Evolutionary conservation across 2,113 vertebrate species (phyloP).

Genomic region (Atractosteus spatula): DNA sequence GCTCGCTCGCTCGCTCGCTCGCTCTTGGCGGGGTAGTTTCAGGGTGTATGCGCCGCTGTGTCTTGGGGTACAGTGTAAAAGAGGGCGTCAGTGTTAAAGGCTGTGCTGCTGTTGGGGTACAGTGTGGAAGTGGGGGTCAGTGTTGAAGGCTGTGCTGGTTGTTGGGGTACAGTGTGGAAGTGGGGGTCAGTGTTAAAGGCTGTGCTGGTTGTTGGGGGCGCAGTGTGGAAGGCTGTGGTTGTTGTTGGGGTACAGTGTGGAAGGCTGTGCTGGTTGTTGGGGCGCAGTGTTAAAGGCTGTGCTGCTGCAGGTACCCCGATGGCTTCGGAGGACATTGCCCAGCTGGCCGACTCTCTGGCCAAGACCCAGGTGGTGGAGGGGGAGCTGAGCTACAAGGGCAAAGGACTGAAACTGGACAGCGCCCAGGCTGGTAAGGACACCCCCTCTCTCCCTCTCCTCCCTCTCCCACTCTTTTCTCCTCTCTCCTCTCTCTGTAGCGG

Average conservation of each 20-base stretch:
- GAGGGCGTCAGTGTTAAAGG: no score
- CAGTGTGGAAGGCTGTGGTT: conserved; percentile 24
- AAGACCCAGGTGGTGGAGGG: conserved; percentile 83
- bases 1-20: no score
- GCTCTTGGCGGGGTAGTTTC: no score
- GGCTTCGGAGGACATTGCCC: conserved; percentile 88
- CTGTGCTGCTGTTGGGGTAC: no score
- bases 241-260: no score
- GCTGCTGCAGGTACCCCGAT: conserved; percentile 56
- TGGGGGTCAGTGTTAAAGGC: no score
- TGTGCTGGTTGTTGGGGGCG: no score
- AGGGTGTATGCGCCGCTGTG: no score
- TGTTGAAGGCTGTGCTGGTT: no score
- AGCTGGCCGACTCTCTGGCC: conserved; percentile 84
- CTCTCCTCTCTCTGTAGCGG: background rate
- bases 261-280: background rate
- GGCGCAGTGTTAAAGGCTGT: conserved; percentile 11
- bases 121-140: no score
- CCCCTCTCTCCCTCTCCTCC: background rate
- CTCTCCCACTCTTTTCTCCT: background rate
- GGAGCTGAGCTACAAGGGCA: conserved; percentile 93
- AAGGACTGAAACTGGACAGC: conserved; percentile 87
- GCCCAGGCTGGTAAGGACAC: conserved; percentile 81
- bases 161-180: no score
- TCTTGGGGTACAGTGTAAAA: no score